Evolutionary conservation across 2,113 vertebrate species (phyloP), one percentile per base, ranked within the genome.

Genomic region (Oreamnos americanus): DNA sequence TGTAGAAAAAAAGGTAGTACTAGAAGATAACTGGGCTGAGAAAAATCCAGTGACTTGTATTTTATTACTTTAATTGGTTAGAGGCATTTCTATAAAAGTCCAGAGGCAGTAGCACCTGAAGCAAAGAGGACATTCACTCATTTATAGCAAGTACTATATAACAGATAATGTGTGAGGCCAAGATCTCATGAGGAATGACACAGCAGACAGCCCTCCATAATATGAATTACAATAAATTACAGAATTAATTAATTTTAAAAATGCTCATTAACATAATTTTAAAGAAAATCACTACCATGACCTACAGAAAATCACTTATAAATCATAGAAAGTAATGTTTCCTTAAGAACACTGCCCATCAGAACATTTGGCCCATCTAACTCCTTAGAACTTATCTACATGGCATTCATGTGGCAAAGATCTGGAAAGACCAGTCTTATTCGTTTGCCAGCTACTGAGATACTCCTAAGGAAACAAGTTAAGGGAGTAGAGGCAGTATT

Each of bases 1-100:
- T 11, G 45, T 17, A 91, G 51, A 91, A 96, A 36, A 36, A 74
- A 91, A 96, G 4, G 21, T 57, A 94, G 60, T 26, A 60, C 23
- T 51, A 90, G 7, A 49, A 79, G 45, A 57, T 85, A 96, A 97
- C 11, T 51, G 28, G 21, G 33, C 45, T 96, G 43, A 84, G 91
- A 78, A 97, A 67, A 95, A 85, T 23, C 43, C 33, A 90, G 78
- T 30, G 1, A 17, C 62, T 76, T 76, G 76, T 83, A 12, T 81
- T 93, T 92, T 67, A 87, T 82, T 96, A 87, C 62, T 91, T 64
- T 60, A 96, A 53, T 60, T 96, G 45, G 25, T 86, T 79, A 92
- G 15, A 58, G 43, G 23, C 83, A 82, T 33, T 94, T 30, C 17
- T 81, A 84, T 33, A 86, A 82, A 84, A 95, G 30, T 28, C 57